A percentile compares a stretch with the other conserved stretches of the same genome.
Evolutionary conservation across 2,888 invertebrate genomes (phyloP).

Genomic region (Sminthurides aquaticus): DNA sequence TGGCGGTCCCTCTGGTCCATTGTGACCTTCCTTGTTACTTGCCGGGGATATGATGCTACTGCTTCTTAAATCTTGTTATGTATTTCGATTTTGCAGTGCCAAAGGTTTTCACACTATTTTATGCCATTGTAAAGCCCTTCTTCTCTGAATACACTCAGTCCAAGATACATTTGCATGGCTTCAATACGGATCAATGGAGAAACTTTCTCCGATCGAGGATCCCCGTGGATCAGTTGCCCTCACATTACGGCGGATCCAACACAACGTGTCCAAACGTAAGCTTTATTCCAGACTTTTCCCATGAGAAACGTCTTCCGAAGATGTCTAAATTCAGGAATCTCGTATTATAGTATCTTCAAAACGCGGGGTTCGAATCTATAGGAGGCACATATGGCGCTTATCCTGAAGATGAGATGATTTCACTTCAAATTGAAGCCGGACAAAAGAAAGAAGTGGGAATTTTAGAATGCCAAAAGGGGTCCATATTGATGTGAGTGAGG

Average conservation of each 20-base stretch:
- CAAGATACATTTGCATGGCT: conserved; percentile 17
- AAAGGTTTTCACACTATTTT: conserved; percentile 22
- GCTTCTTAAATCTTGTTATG: no score
- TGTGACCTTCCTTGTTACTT: background rate
- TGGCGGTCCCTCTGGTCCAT: background rate
- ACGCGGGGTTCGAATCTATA: conserved; percentile 13
- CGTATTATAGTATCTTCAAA: conserved; percentile 14
- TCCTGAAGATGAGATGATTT: conserved; percentile 1
- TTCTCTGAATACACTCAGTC: conserved; percentile 23
- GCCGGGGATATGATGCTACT: no score
- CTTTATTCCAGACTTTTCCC: no score
- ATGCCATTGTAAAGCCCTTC: conserved; percentile 17
- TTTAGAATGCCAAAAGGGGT: background rate
- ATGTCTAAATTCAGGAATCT: background rate
- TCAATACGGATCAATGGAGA: conserved; percentile 20
- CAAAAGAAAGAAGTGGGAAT: conserved; percentile 11
- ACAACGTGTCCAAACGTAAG: conserved; percentile 22
- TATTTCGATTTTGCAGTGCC: conserved; percentile 15
- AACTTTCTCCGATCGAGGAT: background rate
- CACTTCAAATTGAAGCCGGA: conserved; percentile 16
- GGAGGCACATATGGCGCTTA: conserved; percentile 1
- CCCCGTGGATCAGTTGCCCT: conserved; percentile 20
- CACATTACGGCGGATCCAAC: conserved; percentile 18
- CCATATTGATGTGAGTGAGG: background rate
- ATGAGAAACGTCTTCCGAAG: no score